Conservation (phyloP, 2,113 vertebrate genomes). For the Calcarius ornatus region DNA sequence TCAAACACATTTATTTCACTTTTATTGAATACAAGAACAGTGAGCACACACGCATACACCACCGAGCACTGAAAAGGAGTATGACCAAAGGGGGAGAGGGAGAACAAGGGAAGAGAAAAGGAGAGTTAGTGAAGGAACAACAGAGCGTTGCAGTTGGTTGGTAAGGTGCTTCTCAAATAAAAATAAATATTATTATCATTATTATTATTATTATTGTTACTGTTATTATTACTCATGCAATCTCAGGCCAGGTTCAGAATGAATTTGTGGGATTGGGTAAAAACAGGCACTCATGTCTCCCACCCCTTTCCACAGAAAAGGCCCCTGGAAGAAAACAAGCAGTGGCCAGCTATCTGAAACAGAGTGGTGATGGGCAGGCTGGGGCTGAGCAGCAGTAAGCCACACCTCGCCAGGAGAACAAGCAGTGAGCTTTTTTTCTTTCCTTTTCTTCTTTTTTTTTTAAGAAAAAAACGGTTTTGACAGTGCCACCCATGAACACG, state of each 20-base stretch:
- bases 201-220: background rate
- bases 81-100: slow-evolving; percentile 62
- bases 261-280: slow-evolving; percentile 61
- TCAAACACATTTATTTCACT: slow-evolving; percentile 94
- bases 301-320: slow-evolving; percentile 59
- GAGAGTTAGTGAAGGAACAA: slow-evolving; percentile 73
- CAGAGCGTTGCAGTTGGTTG: slow-evolving; percentile 65
- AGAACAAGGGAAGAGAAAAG: slow-evolving; percentile 63
- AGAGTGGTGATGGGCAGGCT: background rate
- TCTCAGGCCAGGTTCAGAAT: slow-evolving; percentile 74
- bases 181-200: slow-evolving; percentile 52
- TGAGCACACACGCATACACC: slow-evolving; percentile 93
- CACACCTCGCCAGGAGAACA: background rate
- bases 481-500: background rate
- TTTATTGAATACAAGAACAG: slow-evolving; percentile 94
- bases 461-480: background rate
- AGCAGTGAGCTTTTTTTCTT: background rate
- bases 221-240: slow-evolving; percentile 77
- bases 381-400: slow-evolving; percentile 16
- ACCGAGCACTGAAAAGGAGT: slow-evolving; percentile 83
- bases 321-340: slow-evolving; percentile 42
- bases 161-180: slow-evolving; percentile 76
- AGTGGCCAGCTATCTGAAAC: background rate
- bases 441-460: background rate
- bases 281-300: slow-evolving; percentile 73